Conservation (phyloP, 2,888 invertebrate species). For the Augochlorella aurata region DNA sequence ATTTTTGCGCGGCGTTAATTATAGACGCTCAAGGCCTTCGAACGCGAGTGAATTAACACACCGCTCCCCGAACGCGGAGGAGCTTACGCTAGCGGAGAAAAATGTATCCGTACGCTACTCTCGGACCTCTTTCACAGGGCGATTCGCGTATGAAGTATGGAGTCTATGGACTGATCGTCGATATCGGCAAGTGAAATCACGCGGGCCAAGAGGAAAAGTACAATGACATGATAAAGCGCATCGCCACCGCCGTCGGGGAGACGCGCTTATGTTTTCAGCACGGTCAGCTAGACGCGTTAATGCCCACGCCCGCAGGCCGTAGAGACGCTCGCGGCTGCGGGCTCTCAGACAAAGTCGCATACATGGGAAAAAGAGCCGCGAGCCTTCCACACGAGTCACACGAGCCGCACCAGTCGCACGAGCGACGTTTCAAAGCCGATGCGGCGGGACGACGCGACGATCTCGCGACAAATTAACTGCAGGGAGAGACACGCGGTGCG, state of each 20-base stretch:
- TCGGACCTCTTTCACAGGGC: too few relatives aligned
- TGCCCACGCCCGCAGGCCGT: background rate
- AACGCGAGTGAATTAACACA: constrained; percentile 56
- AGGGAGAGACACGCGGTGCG: constrained; percentile 15
- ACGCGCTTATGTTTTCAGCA: constrained; percentile 38
- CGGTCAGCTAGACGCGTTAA: constrained; percentile 23
- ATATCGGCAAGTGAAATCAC: background rate
- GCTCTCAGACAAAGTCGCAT: constrained; percentile 7
- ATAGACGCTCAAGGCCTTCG: constrained; percentile 55
- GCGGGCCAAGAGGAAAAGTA: constrained; percentile 3
- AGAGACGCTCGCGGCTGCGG: constrained; percentile 2
- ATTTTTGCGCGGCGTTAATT: constrained; percentile 55
- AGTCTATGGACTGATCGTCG: background rate
- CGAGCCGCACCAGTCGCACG: background rate
- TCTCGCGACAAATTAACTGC: constrained; percentile 60
- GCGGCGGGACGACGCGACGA: constrained; percentile 37
- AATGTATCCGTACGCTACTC: background rate
- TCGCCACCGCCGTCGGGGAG: background rate
- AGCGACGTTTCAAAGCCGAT: constrained; percentile 51
- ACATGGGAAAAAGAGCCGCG: background rate
- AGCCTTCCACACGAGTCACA: too few relatives aligned
- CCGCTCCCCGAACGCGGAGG: background rate
- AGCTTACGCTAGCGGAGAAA: background rate
- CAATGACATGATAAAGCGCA: background rate
- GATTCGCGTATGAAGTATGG: background rate